Conservation (phyloP, 2,888 invertebrate genomes). For the Athripsodes cinereus region DNA sequence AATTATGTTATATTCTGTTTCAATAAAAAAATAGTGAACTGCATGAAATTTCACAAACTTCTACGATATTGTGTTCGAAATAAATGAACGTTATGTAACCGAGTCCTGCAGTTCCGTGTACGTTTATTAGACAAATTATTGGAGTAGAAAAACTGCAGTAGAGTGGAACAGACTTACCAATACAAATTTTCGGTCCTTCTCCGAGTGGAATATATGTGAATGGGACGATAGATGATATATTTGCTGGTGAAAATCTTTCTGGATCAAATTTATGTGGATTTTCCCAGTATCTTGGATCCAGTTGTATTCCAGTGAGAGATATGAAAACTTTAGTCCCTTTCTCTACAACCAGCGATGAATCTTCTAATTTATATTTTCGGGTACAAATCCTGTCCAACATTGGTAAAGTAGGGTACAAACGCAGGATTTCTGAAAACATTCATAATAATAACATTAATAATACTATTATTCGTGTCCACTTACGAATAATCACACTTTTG, state of each 20-base stretch:
- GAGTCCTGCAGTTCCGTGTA: no score
- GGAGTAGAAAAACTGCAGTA: no score
- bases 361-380: conserved; percentile 8
- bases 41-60: no score
- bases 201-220: conserved; percentile 40
- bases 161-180: no score
- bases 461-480: no score
- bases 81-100: no score
- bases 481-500: no score
- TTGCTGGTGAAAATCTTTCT: conserved; percentile 36
- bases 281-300: conserved; percentile 12
- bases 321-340: conserved; percentile 17
- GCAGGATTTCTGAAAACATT: conserved; percentile 31
- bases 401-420: conserved; percentile 38
- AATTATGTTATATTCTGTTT: no score
- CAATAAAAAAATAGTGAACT: no score
- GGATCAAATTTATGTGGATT: conserved; percentile 37
- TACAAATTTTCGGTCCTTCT: conserved; percentile 37
- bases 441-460: no score
- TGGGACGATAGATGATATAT: conserved; percentile 33
- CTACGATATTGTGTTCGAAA: no score
- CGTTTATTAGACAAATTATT: no score
- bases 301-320: conserved; percentile 11
- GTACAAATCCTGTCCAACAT: conserved; percentile 37
- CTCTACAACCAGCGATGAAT: conserved; percentile 6